Base-by-base conservation (phyloP, 2,113 vertebrate genomes). In the Siphamia tubifer region DNA sequence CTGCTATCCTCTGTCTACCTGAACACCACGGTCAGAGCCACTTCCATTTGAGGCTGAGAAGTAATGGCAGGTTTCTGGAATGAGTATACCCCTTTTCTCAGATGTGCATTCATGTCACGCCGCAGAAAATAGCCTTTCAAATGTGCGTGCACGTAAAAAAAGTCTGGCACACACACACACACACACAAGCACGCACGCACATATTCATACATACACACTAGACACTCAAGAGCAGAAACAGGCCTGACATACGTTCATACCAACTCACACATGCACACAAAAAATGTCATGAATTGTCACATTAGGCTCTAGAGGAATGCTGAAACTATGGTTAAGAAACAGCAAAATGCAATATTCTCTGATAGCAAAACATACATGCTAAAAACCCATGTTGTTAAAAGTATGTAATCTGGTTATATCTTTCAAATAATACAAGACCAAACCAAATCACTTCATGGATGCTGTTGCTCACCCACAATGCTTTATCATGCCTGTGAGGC, bases 281-380 rank as follows among this genome's bases (percentile, higher is more conserved):
- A 56, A 44, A 77, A 83, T 79, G 77, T n/a, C 77, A 84, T 64
- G 61, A 86, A 63, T 72, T 74, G 74, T 80, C 66, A 74, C 77
- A 85, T 79, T 67, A 78, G 69, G 28, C 77, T 85, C 39, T 76
- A 63, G 69, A 81, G 44, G 73, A 39, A 77, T 65, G 87, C 82
- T 82, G 79, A 82, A 87, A 83, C 71, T 74, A 74, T 67, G 49
- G 74, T 77, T 79, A 81, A 83, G 79, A 84, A 89, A 91, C 74
- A 85, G 85, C 87, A 77, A 77, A 86, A 85, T 83, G 79, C 74
- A 89, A 85, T 84, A 79, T 62, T 77, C 55, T 80, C 61, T 61
- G 64, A 85, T 66, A 78, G 68, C 56, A 70, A 79, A 85, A 75
- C 65, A 35, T 54, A 82, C 84, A 87, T 82, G 84, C 78, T 81